Percentiles rank a stretch among this genome's conserved stretches.
These are phyloP conservation scores for Leptodactylus fuscus DNA, from an alignment of 2,113 vertebrate genomes.

Conservation along the genomic window DNA sequence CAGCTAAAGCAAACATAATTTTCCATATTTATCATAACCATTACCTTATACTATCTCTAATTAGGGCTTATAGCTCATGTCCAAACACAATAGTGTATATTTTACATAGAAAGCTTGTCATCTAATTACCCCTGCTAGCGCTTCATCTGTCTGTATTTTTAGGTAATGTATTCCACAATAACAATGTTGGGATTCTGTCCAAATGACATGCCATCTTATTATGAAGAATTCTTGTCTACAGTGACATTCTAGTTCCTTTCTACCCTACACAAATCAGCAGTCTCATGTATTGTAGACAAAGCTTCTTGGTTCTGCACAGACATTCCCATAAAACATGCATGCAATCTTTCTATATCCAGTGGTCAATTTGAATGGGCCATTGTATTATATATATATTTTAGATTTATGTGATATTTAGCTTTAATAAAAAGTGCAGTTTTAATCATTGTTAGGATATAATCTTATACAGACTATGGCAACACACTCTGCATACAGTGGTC, in stretches of 20 bases:
- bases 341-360: background rate
- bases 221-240: constrained; percentile 11
- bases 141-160: background rate
- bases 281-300: background rate
- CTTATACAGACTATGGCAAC: too few species aligned
- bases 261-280: background rate
- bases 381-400: too few species aligned
- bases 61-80: constrained; percentile 8
- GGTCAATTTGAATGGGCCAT: background rate
- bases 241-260: background rate
- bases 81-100: background rate
- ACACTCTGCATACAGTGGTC: too few species aligned
- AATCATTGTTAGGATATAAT: too few species aligned
- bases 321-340: background rate
- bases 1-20: constrained; percentile 4
- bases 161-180: constrained; percentile 40
- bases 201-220: constrained; percentile 31
- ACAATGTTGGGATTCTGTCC: constrained; percentile 12
- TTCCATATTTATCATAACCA: constrained; percentile 24
- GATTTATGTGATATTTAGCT: too few species aligned
- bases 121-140: constrained; percentile 26
- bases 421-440: too few species aligned
- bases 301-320: background rate
- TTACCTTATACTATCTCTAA: constrained; percentile 29
- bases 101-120: constrained; percentile 1